phyloP scores from a whole-genome alignment of 2,888 invertebrate species.

The Boloria euphrosyne region DNA sequence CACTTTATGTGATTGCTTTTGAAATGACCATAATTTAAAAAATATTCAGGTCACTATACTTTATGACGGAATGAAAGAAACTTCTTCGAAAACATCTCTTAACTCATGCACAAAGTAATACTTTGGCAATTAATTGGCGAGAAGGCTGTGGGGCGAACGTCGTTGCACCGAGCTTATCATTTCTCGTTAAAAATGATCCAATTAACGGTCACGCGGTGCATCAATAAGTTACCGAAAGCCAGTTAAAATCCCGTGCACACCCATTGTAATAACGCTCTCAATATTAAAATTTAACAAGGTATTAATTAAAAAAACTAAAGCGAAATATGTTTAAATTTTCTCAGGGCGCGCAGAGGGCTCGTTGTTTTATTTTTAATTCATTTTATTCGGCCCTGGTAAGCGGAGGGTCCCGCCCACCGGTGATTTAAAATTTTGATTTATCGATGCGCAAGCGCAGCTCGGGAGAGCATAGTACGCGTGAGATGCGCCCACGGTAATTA shows the following conservation, averaged over 20 bases:
- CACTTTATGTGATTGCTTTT: slow-evolving; percentile 22
- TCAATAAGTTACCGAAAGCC: slow-evolving; percentile 78
- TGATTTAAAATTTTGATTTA: slow-evolving; percentile 83
- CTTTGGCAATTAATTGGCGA: slow-evolving; percentile 53
- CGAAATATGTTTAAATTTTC: slow-evolving; percentile 81
- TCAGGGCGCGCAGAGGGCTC: slow-evolving; percentile 76
- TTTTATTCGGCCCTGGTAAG: slow-evolving; percentile 79
- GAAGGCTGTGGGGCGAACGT: slow-evolving; percentile 56
- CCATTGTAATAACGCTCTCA: slow-evolving; percentile 82
- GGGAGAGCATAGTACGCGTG: slow-evolving; percentile 59
- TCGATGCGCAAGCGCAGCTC: slow-evolving; percentile 65
- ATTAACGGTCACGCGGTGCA: slow-evolving; percentile 67
- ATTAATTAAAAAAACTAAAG: slow-evolving; percentile 83
- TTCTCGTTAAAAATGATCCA: slow-evolving; percentile 80
- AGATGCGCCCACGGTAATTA: slow-evolving; percentile 70
- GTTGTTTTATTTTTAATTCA: slow-evolving; percentile 81
- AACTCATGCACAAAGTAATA: slow-evolving; percentile 43
- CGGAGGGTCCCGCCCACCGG: slow-evolving; percentile 76
- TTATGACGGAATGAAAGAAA: slow-evolving; percentile 16
- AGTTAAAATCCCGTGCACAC: slow-evolving; percentile 79
- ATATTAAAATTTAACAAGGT: slow-evolving; percentile 83
- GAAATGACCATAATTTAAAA: slow-evolving; percentile 18
- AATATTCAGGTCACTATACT: slow-evolving; percentile 10
- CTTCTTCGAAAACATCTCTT: slow-evolving; percentile 35
- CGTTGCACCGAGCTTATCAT: slow-evolving; percentile 58